Conservation (phyloP, 2,113 vertebrate genomes). For the Dicaeum eximium region DNA sequence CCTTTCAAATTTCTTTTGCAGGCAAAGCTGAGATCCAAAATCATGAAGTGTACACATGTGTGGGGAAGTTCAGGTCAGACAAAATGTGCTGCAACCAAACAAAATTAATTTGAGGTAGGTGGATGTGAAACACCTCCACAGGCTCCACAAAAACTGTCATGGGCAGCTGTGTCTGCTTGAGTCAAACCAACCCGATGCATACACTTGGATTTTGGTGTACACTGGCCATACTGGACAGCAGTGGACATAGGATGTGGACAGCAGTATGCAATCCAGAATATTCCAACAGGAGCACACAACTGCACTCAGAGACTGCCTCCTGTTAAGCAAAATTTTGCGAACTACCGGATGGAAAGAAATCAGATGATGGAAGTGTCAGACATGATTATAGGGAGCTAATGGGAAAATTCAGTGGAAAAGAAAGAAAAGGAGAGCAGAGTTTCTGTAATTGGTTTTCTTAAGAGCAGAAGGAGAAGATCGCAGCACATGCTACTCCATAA, state of each 20-base stretch:
- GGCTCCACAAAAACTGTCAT: rapidly evolving
- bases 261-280: not conserved
- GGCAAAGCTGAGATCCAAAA: not conserved
- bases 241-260: not conserved
- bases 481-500: not conserved
- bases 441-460: not conserved
- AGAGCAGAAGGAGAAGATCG: not conserved
- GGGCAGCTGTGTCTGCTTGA: not conserved
- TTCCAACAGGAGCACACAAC: not conserved
- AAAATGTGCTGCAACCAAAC: not conserved
- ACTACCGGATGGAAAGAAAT: not conserved
- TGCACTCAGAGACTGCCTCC: not conserved
- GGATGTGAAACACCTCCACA: not conserved
- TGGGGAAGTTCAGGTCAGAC: not conserved
- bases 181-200: not conserved
- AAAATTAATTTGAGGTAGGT: not conserved
- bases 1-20: not conserved
- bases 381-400: not conserved
- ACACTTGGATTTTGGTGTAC: not conserved
- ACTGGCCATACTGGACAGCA: not conserved
- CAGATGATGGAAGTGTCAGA: not conserved
- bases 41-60: not conserved
- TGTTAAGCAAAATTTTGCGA: not conserved
- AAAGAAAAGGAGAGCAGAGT: not conserved
- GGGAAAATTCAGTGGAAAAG: not conserved